These are phyloP conservation scores for Dinothrombium tinctorium DNA, from an alignment of 1,140 invertebrate genomes.

Conservation along the genomic window DNA sequence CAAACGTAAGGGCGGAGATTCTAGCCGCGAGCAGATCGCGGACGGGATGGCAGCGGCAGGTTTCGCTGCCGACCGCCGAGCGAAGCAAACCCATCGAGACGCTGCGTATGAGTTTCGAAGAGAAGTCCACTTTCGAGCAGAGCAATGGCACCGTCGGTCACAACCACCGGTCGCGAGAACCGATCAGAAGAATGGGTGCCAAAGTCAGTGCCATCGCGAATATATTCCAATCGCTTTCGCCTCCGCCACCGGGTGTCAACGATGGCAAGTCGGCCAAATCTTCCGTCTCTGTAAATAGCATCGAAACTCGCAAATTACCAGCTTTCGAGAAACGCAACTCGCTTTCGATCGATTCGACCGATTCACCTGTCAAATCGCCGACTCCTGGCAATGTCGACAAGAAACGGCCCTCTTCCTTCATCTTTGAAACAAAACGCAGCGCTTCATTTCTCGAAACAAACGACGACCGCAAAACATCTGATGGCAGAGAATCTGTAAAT, in stretches of 20 bases:
- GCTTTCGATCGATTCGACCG: too few species aligned
- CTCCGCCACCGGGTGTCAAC: constrained; percentile 1
- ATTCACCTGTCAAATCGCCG: too few species aligned
- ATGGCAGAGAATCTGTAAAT: too few species aligned
- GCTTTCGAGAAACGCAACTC: not conserved
- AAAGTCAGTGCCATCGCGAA: constrained; percentile 17
- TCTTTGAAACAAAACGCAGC: not conserved
- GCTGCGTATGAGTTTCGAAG: constrained; percentile 6
- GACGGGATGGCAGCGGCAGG: constrained; percentile 16
- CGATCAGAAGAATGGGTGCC: constrained; percentile 12
- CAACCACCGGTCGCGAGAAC: not conserved
- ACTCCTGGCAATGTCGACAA: too few species aligned
- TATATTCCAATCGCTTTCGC: constrained; percentile 13
- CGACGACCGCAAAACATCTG: not conserved
- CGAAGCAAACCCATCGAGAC: constrained; percentile 5
- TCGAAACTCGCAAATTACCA: not conserved
- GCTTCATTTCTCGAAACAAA: not conserved
- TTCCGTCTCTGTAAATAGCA: not conserved
- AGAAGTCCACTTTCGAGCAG: constrained; percentile 1
- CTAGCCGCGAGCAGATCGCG: constrained; percentile 18
- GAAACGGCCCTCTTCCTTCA: too few species aligned
- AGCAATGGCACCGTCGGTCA: not conserved
- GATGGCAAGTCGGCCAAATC: not conserved
- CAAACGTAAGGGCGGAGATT: constrained; percentile 24
- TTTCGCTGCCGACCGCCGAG: not conserved